Evolutionary conservation across 2,797 vertebrate genomes (phyloP), one percentile per base, ranked within the genome.

Genomic region (Danio jaintianensis): DNA sequence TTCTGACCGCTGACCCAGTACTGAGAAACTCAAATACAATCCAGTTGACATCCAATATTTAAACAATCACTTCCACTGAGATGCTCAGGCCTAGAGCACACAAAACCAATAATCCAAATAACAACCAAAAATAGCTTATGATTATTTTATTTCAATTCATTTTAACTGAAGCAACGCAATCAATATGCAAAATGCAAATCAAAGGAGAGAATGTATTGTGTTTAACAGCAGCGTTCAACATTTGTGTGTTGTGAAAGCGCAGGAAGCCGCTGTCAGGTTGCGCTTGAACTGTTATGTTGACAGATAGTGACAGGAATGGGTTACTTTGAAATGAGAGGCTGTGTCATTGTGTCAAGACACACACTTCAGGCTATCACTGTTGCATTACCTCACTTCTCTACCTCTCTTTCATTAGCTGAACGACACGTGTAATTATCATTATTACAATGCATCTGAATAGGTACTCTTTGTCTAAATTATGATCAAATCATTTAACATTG

Each of bases 1-100:
- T 3, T 61, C 81, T 64, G 59, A 82, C 53, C 82, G 18, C 61
- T 82, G 82, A 78, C 82, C 80, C 43, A 50, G 79, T 61, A 63
- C 77, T 64, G 29, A 77, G 20, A 58, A 82, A 52, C 43, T 62
- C 45, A 79, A 82, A 82, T 62, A 80, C 63, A 79, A 71, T 64
- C 48, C 76, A 82, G 79, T 79, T 75, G 62, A 53, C 50, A 20
- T 76, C 45, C 69, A 74, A 82, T 86, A 82, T 84, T 77, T 80
- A 67, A 64, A 79, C 79, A 63, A 64, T 42, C 73, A 75, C 59
- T 56, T 72, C 58, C 53, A 79, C 62, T 73, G 10, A 70, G 5
- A 48, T 40, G 43, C 40, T 38, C 59, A 15, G 66, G 16, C 56
- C 45, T 16, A 29, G 7, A 1, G 52, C 20, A 59, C 42, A 52